These are phyloP conservation scores for Urocolius indicus DNA, from an alignment of 2,113 vertebrate genomes.

Conservation along the genomic window DNA sequence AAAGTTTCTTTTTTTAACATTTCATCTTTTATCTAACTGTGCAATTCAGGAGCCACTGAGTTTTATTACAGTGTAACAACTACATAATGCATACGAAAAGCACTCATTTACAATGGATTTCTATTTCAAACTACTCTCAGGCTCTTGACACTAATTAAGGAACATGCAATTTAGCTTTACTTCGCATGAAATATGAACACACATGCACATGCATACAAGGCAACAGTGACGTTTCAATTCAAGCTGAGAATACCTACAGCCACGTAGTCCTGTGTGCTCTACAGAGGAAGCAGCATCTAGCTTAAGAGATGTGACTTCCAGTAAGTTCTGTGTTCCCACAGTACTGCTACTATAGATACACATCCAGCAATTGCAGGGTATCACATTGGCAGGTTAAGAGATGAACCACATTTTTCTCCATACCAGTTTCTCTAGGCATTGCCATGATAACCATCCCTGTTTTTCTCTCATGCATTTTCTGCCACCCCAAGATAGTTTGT, in stretches of 20 bases:
- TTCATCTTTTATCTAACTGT: constrained; percentile 51
- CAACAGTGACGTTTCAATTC: not conserved
- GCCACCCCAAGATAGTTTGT: not conserved
- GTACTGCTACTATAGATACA: not conserved
- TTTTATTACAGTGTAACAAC: constrained; percentile 40
- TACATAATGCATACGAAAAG: constrained; percentile 45
- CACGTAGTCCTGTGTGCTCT: not conserved
- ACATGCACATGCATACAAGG: not conserved
- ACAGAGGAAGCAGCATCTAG: fast-evolving
- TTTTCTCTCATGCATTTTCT: not conserved
- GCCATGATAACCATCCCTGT: not conserved
- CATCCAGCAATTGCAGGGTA: not conserved
- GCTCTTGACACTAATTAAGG: constrained; percentile 22
- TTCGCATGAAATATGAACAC: not conserved
- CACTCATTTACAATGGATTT: constrained; percentile 2
- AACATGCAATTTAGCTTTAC: not conserved
- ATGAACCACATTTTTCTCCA: not conserved
- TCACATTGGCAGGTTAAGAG: not conserved
- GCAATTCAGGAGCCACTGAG: constrained; percentile 52
- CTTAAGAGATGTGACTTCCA: not conserved
- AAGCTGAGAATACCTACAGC: not conserved
- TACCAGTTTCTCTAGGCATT: not conserved
- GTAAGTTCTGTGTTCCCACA: not conserved
- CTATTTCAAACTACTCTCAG: constrained; percentile 28
- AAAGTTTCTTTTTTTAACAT: constrained; percentile 56